A percentile compares a stretch with the other conserved stretches of the same genome.
phyloP scores from a whole-genome alignment of 2,797 vertebrate genomes.

The Amphiprion clarkii region DNA sequence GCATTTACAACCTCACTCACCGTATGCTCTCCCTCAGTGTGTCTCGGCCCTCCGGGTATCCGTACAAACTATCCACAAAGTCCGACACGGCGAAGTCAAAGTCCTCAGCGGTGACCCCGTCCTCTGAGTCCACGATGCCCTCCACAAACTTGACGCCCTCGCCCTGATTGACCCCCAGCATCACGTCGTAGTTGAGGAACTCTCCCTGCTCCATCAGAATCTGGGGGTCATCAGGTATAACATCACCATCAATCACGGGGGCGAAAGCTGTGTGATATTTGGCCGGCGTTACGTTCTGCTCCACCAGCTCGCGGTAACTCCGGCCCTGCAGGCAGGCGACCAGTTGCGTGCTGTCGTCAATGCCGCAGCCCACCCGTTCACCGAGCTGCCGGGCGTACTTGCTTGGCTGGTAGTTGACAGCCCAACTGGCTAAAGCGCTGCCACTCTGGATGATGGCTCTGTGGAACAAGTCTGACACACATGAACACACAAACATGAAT shows the following conservation, averaged over 20 bases:
- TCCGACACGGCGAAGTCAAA: slow-evolving; percentile 96
- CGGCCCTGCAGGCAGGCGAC: slow-evolving; percentile 94
- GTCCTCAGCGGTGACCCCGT: slow-evolving; percentile 93
- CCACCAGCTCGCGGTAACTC: slow-evolving; percentile 93
- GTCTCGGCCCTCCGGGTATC: slow-evolving; percentile 94
- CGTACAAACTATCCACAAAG: slow-evolving; percentile 97
- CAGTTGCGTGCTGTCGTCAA: slow-evolving; percentile 93
- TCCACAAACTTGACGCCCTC: slow-evolving; percentile 97
- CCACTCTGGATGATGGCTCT: slow-evolving; percentile 99
- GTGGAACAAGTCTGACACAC: slow-evolving; percentile 93
- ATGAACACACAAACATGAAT: slow-evolving; percentile 35
- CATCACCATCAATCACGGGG: slow-evolving; percentile 97
- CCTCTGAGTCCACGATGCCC: slow-evolving; percentile 94
- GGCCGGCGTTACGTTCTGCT: slow-evolving; percentile 92
- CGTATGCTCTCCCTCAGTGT: slow-evolving; percentile 93
- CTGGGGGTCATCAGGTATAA: slow-evolving; percentile 98
- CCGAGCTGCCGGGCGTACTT: slow-evolving; percentile 94
- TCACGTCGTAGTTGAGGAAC: slow-evolving; percentile 99
- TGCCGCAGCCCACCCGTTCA: slow-evolving; percentile 95
- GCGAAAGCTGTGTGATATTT: slow-evolving; percentile 98
- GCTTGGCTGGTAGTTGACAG: slow-evolving; percentile 98
- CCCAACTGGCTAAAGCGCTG: slow-evolving; percentile 97
- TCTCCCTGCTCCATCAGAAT: slow-evolving; percentile 99
- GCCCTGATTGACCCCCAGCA: slow-evolving; percentile 98
- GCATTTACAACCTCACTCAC: slow-evolving; percentile 52